Evolutionary conservation across 2,113 vertebrate genomes (phyloP).

Genomic region (Pygoscelis antarcticus): DNA sequence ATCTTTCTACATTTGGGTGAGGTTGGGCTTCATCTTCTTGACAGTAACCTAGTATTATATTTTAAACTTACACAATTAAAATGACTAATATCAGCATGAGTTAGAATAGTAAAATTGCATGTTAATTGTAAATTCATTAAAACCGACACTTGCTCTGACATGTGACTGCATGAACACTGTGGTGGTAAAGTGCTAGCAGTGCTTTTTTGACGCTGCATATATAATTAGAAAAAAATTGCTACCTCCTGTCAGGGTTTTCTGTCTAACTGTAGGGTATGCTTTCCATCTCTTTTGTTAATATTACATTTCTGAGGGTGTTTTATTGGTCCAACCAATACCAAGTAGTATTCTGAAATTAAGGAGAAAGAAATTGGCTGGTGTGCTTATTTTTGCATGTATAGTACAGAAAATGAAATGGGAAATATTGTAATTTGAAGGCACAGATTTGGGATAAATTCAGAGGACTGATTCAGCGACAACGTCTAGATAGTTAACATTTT

Average conservation of each 20-base stretch:
- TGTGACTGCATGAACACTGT: conserved; percentile 45
- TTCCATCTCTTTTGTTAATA: conserved; percentile 38
- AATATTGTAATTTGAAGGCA: neutral
- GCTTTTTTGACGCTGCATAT: conserved; percentile 60
- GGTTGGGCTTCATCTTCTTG: conserved; percentile 15
- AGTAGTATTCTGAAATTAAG: neutral
- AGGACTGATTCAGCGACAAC: neutral
- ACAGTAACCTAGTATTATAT: conserved; percentile 15
- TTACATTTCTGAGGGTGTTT: conserved; percentile 16
- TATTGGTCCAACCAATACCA: neutral
- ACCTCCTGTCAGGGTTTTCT: conserved; percentile 60
- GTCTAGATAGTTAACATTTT: neutral
- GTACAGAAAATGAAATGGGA: neutral
- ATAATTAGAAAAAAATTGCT: conserved; percentile 61
- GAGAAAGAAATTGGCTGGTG: neutral
- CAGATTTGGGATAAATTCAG: neutral
- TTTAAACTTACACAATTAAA: conserved; percentile 48
- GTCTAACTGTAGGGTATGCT: conserved; percentile 21
- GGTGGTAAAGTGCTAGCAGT: conserved; percentile 64
- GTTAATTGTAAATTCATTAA: conserved; percentile 74
- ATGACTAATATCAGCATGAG: conserved; percentile 42
- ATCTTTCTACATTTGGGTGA: conserved; percentile 10
- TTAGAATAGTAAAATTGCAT: conserved; percentile 50
- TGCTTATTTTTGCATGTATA: neutral
- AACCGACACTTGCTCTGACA: conserved; percentile 63